Evolutionary conservation across 2,888 invertebrate genomes (phyloP), one percentile per base, ranked within the genome.

Genomic region (Papilio protenor): DNA sequence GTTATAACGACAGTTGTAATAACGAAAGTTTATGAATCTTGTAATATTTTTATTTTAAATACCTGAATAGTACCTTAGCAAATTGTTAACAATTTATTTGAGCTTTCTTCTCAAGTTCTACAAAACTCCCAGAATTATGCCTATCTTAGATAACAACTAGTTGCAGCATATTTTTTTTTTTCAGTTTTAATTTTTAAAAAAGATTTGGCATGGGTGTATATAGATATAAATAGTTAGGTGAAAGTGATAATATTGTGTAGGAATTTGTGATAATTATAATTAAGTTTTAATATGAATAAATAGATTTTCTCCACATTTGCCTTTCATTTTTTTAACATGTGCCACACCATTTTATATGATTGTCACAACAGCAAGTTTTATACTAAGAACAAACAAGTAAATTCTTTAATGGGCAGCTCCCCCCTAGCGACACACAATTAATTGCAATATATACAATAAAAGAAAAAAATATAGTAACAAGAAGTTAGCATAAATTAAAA

Each of bases 251-350:
- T 75, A 72, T 27, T 14, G 3, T 74, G 64, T 27, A 77, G 61
- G 45, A 49, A 74, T 76, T 73, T 77, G 73, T 79, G 73, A 76
- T 75, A 77, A 76, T 40, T 76, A 57, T 75, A 74, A 14, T 75
- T 79, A 72, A 79, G 64, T 73, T 49, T 2, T 52, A 40, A 59
- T 8, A 45, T 33, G 11, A 73, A 61, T 21, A 40, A 75, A 70
- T 72, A 40, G 16, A 71, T 27, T 71, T 21, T 57, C 21, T 1
- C 49, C 47, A 52, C 57, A 0, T n/a, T 4, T 57, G 5, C 57
- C 14, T 55, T 69, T 73, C 27, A 45, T 61, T 73, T 66, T 55
- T 14, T 33, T 18, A 33, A n/a, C 2, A 55, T 12, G 16, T 52
- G 18, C 18, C 49, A 40, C 40, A 40, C 8, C 6, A 40, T 40